A percentile compares a stretch with the other conserved stretches of the same genome.
Evolutionary conservation across 2,888 invertebrate species (phyloP).

Genomic region (Seladonia tumulorum): DNA sequence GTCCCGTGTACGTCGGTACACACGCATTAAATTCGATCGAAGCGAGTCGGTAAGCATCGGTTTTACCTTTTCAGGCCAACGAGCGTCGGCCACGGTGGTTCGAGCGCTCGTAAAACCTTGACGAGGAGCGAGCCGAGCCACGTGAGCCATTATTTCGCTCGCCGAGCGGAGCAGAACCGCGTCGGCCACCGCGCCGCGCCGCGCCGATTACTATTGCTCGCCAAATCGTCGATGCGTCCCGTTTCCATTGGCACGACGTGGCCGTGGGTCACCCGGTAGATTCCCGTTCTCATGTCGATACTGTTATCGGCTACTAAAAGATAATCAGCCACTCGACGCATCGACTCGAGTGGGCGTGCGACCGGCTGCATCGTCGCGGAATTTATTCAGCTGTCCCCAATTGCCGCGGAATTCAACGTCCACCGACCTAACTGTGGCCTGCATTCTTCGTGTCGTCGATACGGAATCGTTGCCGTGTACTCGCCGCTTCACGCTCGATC

Average conservation of each 20-base stretch:
- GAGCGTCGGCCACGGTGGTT: neutral
- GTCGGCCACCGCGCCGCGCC: neutral
- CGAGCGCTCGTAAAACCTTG: constrained; percentile 11
- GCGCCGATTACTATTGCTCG: neutral
- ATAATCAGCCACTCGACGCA: constrained; percentile 61
- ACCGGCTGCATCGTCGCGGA: constrained; percentile 53
- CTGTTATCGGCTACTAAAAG: constrained; percentile 64
- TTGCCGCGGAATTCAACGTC: constrained; percentile 27
- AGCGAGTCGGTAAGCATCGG: neutral
- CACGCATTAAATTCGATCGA: constrained; percentile 11
- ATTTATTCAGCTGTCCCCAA: constrained; percentile 61
- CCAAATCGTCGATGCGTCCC: neutral
- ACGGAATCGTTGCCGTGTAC: neutral
- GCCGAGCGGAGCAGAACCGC: neutral
- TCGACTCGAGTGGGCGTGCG: constrained; percentile 60
- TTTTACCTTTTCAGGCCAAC: constrained; percentile 16
- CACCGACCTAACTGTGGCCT: neutral
- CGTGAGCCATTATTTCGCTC: constrained; percentile 55
- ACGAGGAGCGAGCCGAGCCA: constrained; percentile 1
- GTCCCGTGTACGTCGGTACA: neutral
- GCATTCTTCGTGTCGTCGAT: neutral
- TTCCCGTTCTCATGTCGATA: constrained; percentile 66
- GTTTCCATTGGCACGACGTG: neutral
- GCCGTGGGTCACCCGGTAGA: constrained; percentile 64
- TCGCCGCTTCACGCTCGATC: no score